Evolutionary conservation across 2,888 invertebrate genomes (phyloP), one percentile per base, ranked within the genome.

Genomic region (Andrena flavipes): DNA sequence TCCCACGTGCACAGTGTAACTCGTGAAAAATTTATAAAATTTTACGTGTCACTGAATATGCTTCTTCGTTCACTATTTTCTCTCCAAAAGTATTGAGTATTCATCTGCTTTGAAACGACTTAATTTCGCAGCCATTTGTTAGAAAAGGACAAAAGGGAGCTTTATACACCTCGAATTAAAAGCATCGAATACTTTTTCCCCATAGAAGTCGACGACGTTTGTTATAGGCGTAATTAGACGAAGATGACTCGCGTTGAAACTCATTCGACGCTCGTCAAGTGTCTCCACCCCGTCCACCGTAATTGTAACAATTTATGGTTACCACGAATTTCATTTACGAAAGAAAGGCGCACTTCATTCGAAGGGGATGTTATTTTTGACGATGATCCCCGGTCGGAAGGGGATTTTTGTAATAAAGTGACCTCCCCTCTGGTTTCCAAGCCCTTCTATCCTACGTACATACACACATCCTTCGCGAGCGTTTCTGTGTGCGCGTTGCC

Each of bases 361-460:
- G 51, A 56, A 69, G 56, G 56, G 69, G 68, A 56, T 42, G 54
- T 79, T 76, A 65, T 33, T 35, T 70, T 23, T 5, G 35, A 35
- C 29, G 35, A 10, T 26, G 64, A 70, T 62, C 20, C 29, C 16
- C 23, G 30, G n/a, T 42, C 29, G 49, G 49, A 29, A 65, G 69
- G 77, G 64, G 49, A 70, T 60, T 70, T 70, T 79, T 79, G 16
- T 77, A 77, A 79, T 70, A 70, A 79, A 77, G 56, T 49, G 63
- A 76, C 77, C 35, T 60, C 64, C 62, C 77, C 54, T 20, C 65
- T 33, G 33, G 56, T 59, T 48, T 26, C 30, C 16, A n/a, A 23
- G 26, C 26, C 35, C 59, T 42, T 13, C 13, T 3, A 33, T 10
- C 7, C 6, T 7, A 1, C 6, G 23, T 16, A 42, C 23, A 23